Evolutionary conservation across 2,797 vertebrate genomes (phyloP), one percentile per base, ranked within the genome.

Genomic region (Erethizon dorsatum): DNA sequence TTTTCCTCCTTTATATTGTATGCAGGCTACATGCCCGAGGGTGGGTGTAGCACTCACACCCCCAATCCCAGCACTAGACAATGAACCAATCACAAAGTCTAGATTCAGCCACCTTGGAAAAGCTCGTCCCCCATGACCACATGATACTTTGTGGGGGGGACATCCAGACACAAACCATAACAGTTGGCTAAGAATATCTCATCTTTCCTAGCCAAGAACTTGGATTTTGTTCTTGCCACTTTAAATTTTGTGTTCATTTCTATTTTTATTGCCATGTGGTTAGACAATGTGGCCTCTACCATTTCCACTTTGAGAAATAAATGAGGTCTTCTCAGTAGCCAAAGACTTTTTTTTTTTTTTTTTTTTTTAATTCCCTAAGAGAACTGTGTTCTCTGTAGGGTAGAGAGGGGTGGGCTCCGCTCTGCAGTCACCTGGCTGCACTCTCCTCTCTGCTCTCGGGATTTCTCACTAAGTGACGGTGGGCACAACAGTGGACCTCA

Each of bases 241-340:
- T 75, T 95, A 87, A 79, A 17, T 6, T 83, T 45, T 83, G 18
- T 45, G 20, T 73, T 87, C 6, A 78, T 85, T 93, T 96, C 79
- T 92, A 33, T 67, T 94, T 88, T 88, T 65, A 54, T 79, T 90
- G 18, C 45, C 73, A 50, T 24, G 3, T 86, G 24, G 24, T 86
- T 31, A 65, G 28, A 85, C 67, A 88, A 79, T 37, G 11, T 56
- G 13, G 22, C 24, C 18, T 91, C 24, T 56, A 20, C 26, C 15
- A 28, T 59, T 67, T 97, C 77, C 82, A 24, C 56, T 85, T 45
- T 56, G 78, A 41, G 28, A 5, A 80, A 75, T 92, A 69, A 83
- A 45, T 71, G 79, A 88, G 15, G 18, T 65, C 67, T n/a, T 67
- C 80, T 94, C 73, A n/a, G 20, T 56, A 82, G 61, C n/a, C 31